These are phyloP conservation scores for Scolopax bukidnonensis DNA, from an alignment of 2,797 vertebrate genomes.

Conservation along the genomic window DNA sequence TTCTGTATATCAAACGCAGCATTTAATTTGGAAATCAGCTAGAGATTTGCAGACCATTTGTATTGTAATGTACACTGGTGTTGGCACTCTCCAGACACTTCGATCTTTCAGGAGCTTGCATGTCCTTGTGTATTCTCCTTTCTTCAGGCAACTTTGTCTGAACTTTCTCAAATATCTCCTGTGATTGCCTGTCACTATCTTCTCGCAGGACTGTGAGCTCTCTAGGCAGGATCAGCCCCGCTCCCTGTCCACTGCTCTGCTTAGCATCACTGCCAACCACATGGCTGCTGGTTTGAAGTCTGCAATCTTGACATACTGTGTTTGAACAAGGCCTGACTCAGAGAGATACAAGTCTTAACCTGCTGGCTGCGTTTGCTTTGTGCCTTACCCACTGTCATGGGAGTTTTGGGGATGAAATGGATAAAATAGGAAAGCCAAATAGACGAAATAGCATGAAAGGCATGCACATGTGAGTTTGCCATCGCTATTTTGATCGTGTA, in stretches of 20 bases:
- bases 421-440: not conserved
- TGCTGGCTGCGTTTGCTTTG: not conserved
- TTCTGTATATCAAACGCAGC: not conserved
- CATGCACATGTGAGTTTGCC: not conserved
- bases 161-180: not conserved
- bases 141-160: not conserved
- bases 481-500: not conserved
- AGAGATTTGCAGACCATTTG: not conserved
- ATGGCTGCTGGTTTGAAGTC: not conserved
- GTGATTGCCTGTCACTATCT: not conserved
- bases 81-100: not conserved
- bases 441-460: not conserved
- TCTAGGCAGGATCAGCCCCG: not conserved
- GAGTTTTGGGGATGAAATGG: not conserved
- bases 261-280: conserved; percentile 28
- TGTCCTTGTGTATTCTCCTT: not conserved
- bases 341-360: not conserved
- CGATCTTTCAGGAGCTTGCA: not conserved
- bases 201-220: not conserved
- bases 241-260: not conserved
- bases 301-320: not conserved
- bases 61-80: not conserved
- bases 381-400: not conserved
- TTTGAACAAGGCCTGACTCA: not conserved
- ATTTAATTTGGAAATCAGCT: not conserved